These are phyloP conservation scores for Prochilodus magdalenae DNA, from an alignment of 2,113 vertebrate genomes.

Conservation along the genomic window DNA sequence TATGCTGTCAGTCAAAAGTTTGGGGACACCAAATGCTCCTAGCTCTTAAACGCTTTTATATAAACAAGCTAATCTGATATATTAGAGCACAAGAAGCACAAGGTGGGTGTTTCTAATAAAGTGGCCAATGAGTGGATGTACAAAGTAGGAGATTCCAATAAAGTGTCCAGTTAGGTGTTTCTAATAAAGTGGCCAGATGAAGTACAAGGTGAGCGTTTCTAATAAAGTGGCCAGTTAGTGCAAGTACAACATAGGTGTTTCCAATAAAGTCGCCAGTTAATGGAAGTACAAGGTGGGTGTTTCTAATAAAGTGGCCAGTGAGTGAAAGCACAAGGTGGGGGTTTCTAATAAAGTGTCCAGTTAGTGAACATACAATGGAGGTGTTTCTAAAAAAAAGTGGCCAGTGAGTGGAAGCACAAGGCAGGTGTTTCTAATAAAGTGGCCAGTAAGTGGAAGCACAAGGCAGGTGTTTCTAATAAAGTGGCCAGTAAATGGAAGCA, in stretches of 20 bases:
- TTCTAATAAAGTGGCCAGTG: not conserved
- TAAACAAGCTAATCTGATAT: too few relatives aligned
- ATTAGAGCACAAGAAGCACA: too few relatives aligned
- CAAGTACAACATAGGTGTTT: not conserved
- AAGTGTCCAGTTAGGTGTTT: not conserved
- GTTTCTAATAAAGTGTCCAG: not conserved
- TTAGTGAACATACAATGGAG: not conserved
- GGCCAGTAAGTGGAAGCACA: not conserved
- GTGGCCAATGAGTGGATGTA: not conserved
- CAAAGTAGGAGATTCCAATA: not conserved
- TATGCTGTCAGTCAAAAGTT: constrained; percentile 35
- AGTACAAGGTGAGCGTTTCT: not conserved
- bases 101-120: not conserved
- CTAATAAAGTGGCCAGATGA: not conserved
- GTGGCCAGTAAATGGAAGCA: not conserved
- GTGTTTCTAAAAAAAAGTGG: not conserved
- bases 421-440: not conserved
- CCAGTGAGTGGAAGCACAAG: not conserved
- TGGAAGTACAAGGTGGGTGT: not conserved
- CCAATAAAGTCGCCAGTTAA: not conserved
- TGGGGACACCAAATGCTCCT: not conserved
- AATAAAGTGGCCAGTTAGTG: not conserved
- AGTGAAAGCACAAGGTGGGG: not conserved
- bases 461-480: not conserved
- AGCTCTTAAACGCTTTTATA: not conserved